Evolutionary conservation across 2,888 invertebrate genomes (phyloP).

Genomic region (Hoplodrina blanda): DNA sequence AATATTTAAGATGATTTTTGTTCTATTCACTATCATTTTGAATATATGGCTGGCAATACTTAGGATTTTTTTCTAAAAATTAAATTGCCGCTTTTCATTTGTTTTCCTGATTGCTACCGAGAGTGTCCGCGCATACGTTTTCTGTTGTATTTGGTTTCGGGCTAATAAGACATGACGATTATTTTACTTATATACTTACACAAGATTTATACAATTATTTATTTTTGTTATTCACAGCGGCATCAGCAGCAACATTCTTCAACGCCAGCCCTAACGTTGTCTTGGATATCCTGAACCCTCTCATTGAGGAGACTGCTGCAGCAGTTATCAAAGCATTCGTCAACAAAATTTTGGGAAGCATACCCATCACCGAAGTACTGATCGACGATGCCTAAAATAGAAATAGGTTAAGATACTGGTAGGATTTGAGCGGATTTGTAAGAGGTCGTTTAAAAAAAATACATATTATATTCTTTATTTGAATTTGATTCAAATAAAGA

Average conservation of each 20-base stretch:
- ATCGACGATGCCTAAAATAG: conserved; percentile 70
- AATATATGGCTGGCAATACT: too few species aligned
- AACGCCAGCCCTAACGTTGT: conserved; percentile 92
- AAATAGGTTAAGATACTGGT: conserved; percentile 5
- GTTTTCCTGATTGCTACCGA: too few species aligned
- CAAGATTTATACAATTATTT: background rate
- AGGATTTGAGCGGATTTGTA: conserved; percentile 18
- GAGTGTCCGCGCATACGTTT: too few species aligned
- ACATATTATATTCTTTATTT: background rate
- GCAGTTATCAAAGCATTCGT: conserved; percentile 91
- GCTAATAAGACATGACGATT: too few species aligned
- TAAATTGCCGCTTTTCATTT: too few species aligned
- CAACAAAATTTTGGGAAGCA: conserved; percentile 90
- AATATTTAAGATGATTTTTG: too few species aligned
- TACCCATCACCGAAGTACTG: conserved; percentile 91
- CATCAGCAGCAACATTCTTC: conserved; percentile 93
- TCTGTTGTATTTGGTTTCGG: too few species aligned
- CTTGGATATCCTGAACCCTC: conserved; percentile 92
- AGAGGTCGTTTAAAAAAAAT: conserved; percentile 2
- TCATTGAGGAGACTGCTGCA: conserved; percentile 92
- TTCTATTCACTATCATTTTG: too few species aligned
- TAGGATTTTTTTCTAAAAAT: too few species aligned
- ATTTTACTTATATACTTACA: background rate
- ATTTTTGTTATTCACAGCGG: conserved; percentile 85
- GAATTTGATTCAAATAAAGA: background rate